Evolutionary conservation across 2,888 invertebrate species (phyloP).

Genomic region (Calameuta filiformis): DNA sequence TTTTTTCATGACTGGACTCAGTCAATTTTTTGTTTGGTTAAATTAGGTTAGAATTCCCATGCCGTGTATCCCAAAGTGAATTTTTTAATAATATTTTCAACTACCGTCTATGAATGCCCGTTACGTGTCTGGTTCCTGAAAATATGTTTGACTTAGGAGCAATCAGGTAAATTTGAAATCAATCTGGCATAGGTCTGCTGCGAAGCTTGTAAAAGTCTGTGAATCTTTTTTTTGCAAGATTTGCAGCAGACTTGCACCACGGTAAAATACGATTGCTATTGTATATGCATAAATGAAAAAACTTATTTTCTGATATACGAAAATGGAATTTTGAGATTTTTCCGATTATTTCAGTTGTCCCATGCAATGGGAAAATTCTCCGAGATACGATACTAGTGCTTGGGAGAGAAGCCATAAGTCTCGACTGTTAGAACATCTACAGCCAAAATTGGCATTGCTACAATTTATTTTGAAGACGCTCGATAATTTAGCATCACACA

Average conservation of each 20-base stretch:
- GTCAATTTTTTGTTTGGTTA: background rate
- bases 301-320: background rate
- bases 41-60: background rate
- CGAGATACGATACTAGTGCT: slow-evolving; percentile 13
- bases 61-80: too few species aligned
- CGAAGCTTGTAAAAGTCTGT: background rate
- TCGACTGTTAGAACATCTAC: background rate
- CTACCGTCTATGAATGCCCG: background rate
- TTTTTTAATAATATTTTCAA: background rate
- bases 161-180: background rate
- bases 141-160: background rate
- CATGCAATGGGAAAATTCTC: slow-evolving; percentile 26
- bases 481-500: background rate
- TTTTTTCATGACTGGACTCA: background rate
- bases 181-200: background rate
- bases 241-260: background rate
- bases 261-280: background rate
- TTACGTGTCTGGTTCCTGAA: background rate
- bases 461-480: background rate
- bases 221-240: background rate
- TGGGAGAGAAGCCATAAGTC: background rate
- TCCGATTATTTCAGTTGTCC: slow-evolving; percentile 26
- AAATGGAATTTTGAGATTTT: background rate
- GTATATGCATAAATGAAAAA: background rate
- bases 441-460: background rate